phyloP scores from a whole-genome alignment of 2,113 vertebrate species.

The Bettongia penicillata region DNA sequence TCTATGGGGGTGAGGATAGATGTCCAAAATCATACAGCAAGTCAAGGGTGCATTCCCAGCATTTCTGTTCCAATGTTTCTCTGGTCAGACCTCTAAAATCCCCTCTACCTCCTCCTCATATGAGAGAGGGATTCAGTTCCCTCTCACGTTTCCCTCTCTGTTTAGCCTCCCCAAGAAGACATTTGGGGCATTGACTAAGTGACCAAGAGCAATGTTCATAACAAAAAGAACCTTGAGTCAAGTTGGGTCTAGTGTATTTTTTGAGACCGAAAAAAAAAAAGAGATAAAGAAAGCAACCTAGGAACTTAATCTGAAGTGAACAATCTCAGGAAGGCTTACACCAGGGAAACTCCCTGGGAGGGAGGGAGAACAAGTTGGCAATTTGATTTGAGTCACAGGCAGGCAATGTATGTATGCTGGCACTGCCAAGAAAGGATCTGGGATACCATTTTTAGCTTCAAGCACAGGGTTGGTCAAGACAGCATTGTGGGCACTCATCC shows the following conservation, averaged over 20 bases:
- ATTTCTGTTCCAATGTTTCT: not conserved
- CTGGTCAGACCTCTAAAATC: not conserved
- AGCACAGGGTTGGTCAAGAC: not conserved
- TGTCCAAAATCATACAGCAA: not conserved
- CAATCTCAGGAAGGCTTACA: not conserved
- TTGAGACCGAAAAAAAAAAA: not conserved
- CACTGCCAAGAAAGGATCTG: not conserved
- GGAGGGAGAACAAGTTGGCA: accelerated
- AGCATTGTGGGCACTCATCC: not conserved
- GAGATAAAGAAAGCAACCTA: not conserved
- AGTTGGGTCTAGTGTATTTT: not conserved
- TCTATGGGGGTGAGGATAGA: not conserved
- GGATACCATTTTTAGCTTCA: not conserved
- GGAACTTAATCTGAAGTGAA: constrained; percentile 16
- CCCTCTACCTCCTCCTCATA: not conserved
- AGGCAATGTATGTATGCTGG: not conserved
- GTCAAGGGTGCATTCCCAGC: not conserved
- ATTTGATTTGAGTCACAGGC: constrained; percentile 9
- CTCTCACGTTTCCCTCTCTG: not conserved
- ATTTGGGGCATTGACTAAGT: constrained; percentile 13
- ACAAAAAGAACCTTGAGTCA: constrained; percentile 31
- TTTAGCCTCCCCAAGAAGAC: constrained; percentile 29
- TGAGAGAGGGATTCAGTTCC: not conserved
- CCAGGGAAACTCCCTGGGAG: not conserved
- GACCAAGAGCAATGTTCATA: constrained; percentile 1